phyloP scores from a whole-genome alignment of 2,113 vertebrate genomes.

The Dendrocopos noguchii region DNA sequence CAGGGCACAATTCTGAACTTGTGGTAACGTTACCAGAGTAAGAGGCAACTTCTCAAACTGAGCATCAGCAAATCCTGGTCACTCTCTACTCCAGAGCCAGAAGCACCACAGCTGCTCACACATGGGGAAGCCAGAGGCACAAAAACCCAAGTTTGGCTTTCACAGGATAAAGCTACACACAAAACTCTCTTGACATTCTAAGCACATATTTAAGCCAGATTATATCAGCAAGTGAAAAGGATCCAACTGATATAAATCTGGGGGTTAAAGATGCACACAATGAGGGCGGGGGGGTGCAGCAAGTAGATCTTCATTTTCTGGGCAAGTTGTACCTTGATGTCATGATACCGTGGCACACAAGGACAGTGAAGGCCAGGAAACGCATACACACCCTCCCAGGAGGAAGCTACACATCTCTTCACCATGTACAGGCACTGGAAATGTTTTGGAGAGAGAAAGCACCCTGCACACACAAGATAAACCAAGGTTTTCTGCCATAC shows the following conservation, averaged over 20 bases:
- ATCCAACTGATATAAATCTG: not conserved
- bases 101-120: rapidly evolving
- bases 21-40: not conserved
- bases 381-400: rapidly evolving
- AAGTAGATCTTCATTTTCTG: not conserved
- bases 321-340: not conserved
- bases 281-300: too few species aligned
- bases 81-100: not conserved
- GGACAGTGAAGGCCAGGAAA: not conserved
- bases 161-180: rapidly evolving
- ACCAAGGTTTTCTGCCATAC: not conserved
- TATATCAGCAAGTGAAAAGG: not conserved
- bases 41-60: not conserved
- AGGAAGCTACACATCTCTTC: not conserved
- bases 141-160: not conserved
- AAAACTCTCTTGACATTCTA: not conserved
- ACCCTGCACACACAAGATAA: rapidly evolving
- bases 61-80: not conserved
- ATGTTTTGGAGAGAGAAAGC: not conserved
- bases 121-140: rapidly evolving
- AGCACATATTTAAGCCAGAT: not conserved
- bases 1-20: not conserved
- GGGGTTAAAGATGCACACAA: rapidly evolving
- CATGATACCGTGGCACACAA: not conserved
- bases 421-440: rapidly evolving